Evolutionary conservation across 1,140 invertebrate species (phyloP).

Genomic region (Drosophila biarmipes): DNA sequence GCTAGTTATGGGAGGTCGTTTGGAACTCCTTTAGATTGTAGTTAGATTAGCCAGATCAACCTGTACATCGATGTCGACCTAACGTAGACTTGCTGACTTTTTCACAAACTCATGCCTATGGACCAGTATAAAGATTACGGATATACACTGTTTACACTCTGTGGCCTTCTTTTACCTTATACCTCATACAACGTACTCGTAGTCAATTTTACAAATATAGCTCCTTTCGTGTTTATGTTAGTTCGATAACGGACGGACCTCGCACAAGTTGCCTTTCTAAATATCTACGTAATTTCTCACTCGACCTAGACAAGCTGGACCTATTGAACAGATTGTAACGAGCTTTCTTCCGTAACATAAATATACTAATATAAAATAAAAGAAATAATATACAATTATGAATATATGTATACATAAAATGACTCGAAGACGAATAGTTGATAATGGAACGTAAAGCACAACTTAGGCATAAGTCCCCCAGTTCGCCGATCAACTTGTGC

Average conservation of each 20-base stretch:
- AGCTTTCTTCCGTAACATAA: slow-evolving; percentile 52
- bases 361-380: slow-evolving; percentile 18
- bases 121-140: slow-evolving; percentile 65
- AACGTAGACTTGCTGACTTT: slow-evolving; percentile 72
- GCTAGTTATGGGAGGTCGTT: slow-evolving; percentile 12
- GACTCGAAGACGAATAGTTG: slow-evolving; percentile 22
- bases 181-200: slow-evolving; percentile 81
- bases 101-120: slow-evolving; percentile 66
- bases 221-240: slow-evolving; percentile 28
- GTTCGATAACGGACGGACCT: slow-evolving; percentile 36
- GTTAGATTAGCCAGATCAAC: slow-evolving; percentile 27
- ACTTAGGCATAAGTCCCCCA: slow-evolving; percentile 35
- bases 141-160: slow-evolving; percentile 71
- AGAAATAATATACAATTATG: slow-evolving; percentile 22
- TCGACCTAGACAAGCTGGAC: slow-evolving; percentile 56
- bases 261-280: slow-evolving; percentile 74
- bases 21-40: slow-evolving; percentile 18
- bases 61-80: slow-evolving; percentile 53
- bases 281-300: slow-evolving; percentile 58
- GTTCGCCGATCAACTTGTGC: slow-evolving; percentile 56
- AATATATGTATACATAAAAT: slow-evolving; percentile 18
- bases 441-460: slow-evolving; percentile 17
- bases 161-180: slow-evolving; percentile 78
- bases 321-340: slow-evolving; percentile 46
- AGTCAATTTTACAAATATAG: slow-evolving; percentile 73